Conservation (phyloP, 2,113 vertebrate genomes). For the Polypterus bichir region DNA sequence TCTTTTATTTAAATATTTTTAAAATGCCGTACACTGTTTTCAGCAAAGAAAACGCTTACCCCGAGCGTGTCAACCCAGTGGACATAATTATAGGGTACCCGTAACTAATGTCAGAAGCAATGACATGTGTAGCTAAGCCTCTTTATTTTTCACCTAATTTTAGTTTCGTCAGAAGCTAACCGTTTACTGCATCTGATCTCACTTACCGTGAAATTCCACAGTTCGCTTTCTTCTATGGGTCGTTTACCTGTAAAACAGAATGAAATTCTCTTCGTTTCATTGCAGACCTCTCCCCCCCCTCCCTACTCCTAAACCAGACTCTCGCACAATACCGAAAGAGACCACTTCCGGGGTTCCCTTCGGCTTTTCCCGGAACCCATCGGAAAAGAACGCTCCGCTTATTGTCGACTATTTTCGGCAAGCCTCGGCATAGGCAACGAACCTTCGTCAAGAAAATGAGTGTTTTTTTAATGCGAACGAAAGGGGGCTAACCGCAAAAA, state of each 20-base stretch:
- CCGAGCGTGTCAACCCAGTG: no score
- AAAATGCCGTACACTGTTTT: no score
- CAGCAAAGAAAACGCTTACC: no score
- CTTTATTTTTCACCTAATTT: neutral
- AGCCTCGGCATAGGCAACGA: neutral
- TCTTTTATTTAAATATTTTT: no score
- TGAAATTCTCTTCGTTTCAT: neutral
- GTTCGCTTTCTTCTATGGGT: neutral
- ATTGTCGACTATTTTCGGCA: neutral
- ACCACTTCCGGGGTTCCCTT: slow-evolving; percentile 5
- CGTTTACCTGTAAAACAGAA: neutral
- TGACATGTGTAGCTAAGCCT: neutral
- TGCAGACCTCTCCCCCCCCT: neutral
- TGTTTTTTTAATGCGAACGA: neutral
- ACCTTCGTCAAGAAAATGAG: neutral
- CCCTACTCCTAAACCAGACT: neutral
- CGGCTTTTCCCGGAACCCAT: neutral
- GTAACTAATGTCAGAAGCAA: no score
- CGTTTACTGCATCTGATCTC: neutral
- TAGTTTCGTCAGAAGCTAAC: neutral
- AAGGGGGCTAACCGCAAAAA: neutral
- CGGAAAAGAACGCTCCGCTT: neutral
- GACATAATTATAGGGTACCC: no score
- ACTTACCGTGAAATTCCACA: neutral
- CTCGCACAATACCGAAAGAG: neutral